These are phyloP conservation scores for Ochlodes sylvanus DNA, from an alignment of 2,888 invertebrate genomes.

Conservation along the genomic window DNA sequence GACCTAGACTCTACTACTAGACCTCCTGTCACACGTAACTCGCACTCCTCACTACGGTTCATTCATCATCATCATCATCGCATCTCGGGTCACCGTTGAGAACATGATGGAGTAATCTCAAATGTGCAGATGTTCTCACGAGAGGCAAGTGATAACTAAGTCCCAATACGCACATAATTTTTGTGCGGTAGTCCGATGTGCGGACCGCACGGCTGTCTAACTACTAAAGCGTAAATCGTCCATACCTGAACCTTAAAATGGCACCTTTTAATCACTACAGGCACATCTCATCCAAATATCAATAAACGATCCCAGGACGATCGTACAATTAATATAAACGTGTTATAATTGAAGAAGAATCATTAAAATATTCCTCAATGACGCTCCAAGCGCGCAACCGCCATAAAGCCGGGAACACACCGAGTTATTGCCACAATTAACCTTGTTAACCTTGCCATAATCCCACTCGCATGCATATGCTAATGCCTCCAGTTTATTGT, in stretches of 20 bases:
- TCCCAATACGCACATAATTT: no score
- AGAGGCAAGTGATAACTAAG: no score
- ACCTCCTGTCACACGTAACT: no score
- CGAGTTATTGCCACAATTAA: slow-evolving; percentile 34
- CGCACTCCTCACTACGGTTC: no score
- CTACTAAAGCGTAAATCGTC: no score
- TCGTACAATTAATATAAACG: slow-evolving; percentile 26
- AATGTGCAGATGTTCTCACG: no score
- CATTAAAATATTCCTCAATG: slow-evolving; percentile 28
- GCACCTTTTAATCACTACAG: neutral
- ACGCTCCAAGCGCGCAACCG: neutral
- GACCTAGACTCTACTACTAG: no score
- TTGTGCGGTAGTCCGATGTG: no score
- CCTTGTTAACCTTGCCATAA: slow-evolving; percentile 28
- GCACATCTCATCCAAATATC: neutral
- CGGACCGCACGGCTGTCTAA: no score
- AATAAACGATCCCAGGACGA: neutral
- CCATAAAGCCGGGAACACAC: slow-evolving; percentile 35
- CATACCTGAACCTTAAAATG: neutral
- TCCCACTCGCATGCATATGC: slow-evolving; percentile 26
- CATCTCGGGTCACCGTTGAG: no score
- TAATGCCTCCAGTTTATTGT: slow-evolving; percentile 26
- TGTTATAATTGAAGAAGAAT: slow-evolving; percentile 22
- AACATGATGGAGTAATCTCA: no score
- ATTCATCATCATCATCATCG: no score